These are phyloP conservation scores for Plutomurus gul DNA, from an alignment of 1,140 invertebrate species.

Conservation along the genomic window DNA sequence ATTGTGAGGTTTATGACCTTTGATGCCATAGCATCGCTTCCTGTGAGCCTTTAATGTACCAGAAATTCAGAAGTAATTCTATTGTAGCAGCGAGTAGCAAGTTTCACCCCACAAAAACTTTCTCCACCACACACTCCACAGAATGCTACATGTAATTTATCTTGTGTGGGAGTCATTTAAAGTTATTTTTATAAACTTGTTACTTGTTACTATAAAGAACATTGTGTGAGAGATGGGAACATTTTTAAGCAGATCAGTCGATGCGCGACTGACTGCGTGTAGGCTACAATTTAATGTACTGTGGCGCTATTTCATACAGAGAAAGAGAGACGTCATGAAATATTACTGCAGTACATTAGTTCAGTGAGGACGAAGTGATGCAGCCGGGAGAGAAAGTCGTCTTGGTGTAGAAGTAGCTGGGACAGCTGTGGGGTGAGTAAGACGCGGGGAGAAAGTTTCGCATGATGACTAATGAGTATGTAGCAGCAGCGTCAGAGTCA, in stretches of 20 bases:
- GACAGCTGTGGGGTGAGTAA: neutral
- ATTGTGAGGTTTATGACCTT: constrained; percentile 7
- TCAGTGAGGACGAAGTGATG: too few species aligned
- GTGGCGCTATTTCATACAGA: too few species aligned
- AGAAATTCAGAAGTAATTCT: constrained; percentile 6
- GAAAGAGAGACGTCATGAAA: too few species aligned
- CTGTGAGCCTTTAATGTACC: neutral
- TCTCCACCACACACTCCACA: too few species aligned
- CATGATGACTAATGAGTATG: constrained; percentile 5
- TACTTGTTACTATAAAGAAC: neutral
- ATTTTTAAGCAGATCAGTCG: neutral
- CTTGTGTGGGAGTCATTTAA: neutral
- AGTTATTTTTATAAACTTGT: constrained; percentile 8
- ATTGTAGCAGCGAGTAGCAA: neutral
- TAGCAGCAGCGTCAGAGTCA: neutral
- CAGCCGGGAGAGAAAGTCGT: neutral
- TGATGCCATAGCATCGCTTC: neutral
- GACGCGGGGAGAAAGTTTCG: constrained; percentile 2
- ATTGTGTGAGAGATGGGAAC: neutral
- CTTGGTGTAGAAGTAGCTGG: too few species aligned
- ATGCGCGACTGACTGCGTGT: neutral
- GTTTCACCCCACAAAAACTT: neutral
- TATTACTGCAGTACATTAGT: neutral
- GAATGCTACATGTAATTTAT: neutral
- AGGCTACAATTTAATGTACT: too few species aligned